Percentiles rank a stretch among this genome's conserved stretches.
phyloP scores from a whole-genome alignment of 2,113 vertebrate species.

The Lanius collurio region DNA sequence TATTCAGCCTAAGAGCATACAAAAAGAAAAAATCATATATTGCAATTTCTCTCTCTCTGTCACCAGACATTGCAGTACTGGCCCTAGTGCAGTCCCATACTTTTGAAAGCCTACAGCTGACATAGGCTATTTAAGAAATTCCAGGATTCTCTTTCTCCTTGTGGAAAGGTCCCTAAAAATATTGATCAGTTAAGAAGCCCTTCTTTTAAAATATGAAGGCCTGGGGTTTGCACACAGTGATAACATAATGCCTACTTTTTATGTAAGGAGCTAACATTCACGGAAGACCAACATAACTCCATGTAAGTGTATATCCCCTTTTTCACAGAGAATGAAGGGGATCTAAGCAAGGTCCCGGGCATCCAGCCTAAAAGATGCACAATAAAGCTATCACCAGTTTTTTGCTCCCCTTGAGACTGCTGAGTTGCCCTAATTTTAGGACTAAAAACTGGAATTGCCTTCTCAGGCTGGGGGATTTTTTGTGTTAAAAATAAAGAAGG shows the following conservation, averaged over 20 bases:
- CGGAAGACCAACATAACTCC: background rate
- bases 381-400: background rate
- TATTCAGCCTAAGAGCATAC: background rate
- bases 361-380: background rate
- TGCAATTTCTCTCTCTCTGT: background rate
- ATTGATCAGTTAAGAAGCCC: background rate
- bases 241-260: background rate
- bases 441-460: background rate
- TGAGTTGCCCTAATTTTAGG: background rate
- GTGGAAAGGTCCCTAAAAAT: background rate
- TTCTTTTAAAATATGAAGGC: background rate
- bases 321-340: background rate
- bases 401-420: background rate
- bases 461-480: background rate
- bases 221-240: background rate
- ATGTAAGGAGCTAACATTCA: background rate
- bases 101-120: background rate
- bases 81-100: background rate
- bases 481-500: background rate
- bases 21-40: background rate
- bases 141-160: background rate
- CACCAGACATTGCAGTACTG: background rate
- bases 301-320: background rate
- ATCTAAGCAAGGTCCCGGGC: background rate
- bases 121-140: background rate